Conservation (phyloP, 1,140 invertebrate genomes). For the Drosophila ohnishii region DNA sequence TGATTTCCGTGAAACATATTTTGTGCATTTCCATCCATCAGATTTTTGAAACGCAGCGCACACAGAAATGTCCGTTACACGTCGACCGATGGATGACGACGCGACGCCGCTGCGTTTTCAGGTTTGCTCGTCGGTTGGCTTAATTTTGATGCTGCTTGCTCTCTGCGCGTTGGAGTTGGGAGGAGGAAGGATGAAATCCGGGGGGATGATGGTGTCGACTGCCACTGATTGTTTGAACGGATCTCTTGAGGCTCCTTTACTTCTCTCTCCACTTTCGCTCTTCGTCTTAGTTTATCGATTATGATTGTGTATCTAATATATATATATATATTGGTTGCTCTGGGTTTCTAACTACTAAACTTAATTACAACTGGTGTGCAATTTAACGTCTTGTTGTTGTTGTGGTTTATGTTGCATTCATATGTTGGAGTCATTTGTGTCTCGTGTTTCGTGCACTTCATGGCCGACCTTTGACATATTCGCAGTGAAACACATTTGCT, state of each 20-base stretch:
- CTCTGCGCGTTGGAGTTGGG: slow-evolving; percentile 48
- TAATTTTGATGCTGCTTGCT: slow-evolving; percentile 78
- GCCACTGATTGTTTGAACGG: not conserved
- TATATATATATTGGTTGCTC: slow-evolving; percentile 28
- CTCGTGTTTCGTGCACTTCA: slow-evolving; percentile 70
- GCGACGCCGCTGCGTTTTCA: slow-evolving; percentile 72
- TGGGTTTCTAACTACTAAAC: slow-evolving; percentile 74
- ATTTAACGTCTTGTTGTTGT: slow-evolving; percentile 59
- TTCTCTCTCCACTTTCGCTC: slow-evolving; percentile 8
- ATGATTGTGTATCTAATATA: slow-evolving; percentile 18
- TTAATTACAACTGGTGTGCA: slow-evolving; percentile 77
- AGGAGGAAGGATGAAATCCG: not conserved
- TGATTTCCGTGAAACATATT: slow-evolving; percentile 84
- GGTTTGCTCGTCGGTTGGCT: slow-evolving; percentile 68
- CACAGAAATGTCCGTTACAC: slow-evolving; percentile 77
- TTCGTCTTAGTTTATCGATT: slow-evolving; percentile 7
- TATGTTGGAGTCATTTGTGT: slow-evolving; percentile 44
- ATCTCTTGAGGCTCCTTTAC: slow-evolving; percentile 8
- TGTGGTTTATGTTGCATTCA: slow-evolving; percentile 41
- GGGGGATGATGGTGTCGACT: slow-evolving; percentile 15
- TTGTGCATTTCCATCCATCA: slow-evolving; percentile 84
- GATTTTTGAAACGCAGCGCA: slow-evolving; percentile 76
- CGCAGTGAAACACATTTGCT: slow-evolving; percentile 75
- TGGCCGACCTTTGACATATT: slow-evolving; percentile 81
- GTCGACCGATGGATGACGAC: slow-evolving; percentile 55